A percentile compares a stretch with the other conserved stretches of the same genome.
phyloP scores from a whole-genome alignment of 2,113 vertebrate species.

The Oryzias woworae region DNA sequence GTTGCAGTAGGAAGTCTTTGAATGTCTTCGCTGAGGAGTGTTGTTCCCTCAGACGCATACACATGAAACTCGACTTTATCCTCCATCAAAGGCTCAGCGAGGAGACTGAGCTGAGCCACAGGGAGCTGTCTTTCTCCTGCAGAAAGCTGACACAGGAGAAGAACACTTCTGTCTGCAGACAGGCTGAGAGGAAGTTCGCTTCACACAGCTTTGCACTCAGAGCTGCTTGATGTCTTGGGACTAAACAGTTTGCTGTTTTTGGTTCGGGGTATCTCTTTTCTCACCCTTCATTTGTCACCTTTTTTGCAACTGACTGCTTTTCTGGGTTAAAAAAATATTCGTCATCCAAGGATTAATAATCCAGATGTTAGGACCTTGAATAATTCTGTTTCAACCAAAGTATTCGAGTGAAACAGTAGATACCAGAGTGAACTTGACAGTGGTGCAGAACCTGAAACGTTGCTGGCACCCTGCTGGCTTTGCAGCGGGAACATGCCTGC shows the following conservation, averaged over 20 bases:
- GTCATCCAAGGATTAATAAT: neutral
- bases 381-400: no score
- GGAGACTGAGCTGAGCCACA: constrained; percentile 32
- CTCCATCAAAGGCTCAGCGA: constrained; percentile 25
- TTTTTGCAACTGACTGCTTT: neutral
- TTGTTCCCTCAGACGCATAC: constrained; percentile 14
- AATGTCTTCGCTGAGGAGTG: constrained; percentile 27
- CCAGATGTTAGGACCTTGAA: neutral
- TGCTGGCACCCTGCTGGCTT: constrained; percentile 58
- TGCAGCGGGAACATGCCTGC: neutral
- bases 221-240: constrained; percentile 3
- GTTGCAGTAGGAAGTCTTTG: constrained; percentile 13
- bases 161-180: constrained; percentile 36
- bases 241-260: constrained; percentile 1
- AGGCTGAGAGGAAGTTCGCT: constrained; percentile 4
- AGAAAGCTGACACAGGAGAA: constrained; percentile 33
- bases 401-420: neutral
- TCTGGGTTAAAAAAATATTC: rapidly evolving
- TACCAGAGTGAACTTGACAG: neutral
- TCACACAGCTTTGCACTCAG: constrained; percentile 11
- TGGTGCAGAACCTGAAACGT: constrained; percentile 1
- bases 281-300: constrained; percentile 3
- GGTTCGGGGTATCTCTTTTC: constrained; percentile 5
- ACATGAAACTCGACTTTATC: constrained; percentile 33
- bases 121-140: constrained; percentile 43